phyloP scores from a whole-genome alignment of 2,797 vertebrate species.

The Mustela erminea region DNA sequence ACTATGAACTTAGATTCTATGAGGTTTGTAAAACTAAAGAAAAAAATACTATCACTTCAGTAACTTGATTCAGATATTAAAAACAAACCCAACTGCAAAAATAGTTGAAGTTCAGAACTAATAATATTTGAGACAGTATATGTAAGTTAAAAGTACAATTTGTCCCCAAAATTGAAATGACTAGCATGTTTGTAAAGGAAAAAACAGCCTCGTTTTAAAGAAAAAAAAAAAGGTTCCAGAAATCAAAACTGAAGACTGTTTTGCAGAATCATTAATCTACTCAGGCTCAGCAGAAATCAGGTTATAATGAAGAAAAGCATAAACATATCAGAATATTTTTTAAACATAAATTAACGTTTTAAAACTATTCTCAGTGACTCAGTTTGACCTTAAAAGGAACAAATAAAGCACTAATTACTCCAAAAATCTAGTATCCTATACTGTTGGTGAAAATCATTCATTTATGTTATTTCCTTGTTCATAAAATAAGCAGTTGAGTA shows the following conservation, averaged over 20 bases:
- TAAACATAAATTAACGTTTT: constrained; percentile 54
- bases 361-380: constrained; percentile 42
- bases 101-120: constrained; percentile 5
- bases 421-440: constrained; percentile 33
- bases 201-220: neutral
- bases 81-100: constrained; percentile 61
- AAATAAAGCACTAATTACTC: constrained; percentile 42
- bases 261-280: constrained; percentile 19
- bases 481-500: constrained; percentile 9
- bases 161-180: constrained; percentile 8
- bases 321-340: constrained; percentile 14
- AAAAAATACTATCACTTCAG: constrained; percentile 17
- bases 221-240: constrained; percentile 22
- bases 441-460: constrained; percentile 7
- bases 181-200: neutral
- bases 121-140: neutral
- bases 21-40: neutral
- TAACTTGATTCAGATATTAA: constrained; percentile 45
- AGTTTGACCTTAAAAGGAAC: constrained; percentile 53
- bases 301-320: constrained; percentile 18
- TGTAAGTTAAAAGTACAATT: constrained; percentile 5
- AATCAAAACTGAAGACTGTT: constrained; percentile 56
- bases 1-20: constrained; percentile 38
- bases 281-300: constrained; percentile 37
- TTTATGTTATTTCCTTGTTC: neutral